Percentiles rank a stretch among this genome's conserved stretches.
These are phyloP conservation scores for Coptodon bakossiorum DNA, from an alignment of 2,113 vertebrate genomes.

Conservation along the genomic window DNA sequence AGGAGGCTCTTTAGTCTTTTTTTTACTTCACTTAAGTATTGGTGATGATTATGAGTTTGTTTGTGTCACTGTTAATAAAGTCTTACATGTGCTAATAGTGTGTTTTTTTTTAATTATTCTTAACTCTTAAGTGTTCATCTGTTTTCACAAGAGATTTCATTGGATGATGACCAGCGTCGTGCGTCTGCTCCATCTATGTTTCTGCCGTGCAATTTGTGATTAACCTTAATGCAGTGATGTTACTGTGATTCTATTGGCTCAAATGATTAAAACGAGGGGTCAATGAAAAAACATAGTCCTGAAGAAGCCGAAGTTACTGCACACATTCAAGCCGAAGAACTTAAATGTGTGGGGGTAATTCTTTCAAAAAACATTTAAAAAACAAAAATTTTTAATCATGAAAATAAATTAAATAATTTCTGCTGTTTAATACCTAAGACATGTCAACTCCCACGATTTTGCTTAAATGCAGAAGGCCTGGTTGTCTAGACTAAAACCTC, in stretches of 20 bases:
- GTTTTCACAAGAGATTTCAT: not conserved
- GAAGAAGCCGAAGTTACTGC: not conserved
- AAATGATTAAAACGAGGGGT: not conserved
- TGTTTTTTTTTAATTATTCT: not conserved
- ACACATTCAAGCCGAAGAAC: too few species aligned
- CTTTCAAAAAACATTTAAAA: not conserved
- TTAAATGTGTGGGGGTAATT: not conserved
- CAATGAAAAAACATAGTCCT: not conserved
- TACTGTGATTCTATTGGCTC: not conserved
- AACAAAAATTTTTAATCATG: accelerated
- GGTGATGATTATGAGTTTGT: accelerated
- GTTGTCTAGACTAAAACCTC: not conserved
- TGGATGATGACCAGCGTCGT: accelerated
- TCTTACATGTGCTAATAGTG: accelerated
- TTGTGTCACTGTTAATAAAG: not conserved
- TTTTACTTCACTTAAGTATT: not conserved
- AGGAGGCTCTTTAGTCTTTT: not conserved
- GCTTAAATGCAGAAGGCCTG: accelerated
- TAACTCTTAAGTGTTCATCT: not conserved
- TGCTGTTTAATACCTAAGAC: not conserved
- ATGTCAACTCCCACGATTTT: not conserved
- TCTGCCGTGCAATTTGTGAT: not conserved
- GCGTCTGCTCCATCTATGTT: not conserved
- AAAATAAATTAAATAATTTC: not conserved
- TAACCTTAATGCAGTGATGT: not conserved